These are phyloP conservation scores for Petrocephalus sullivani DNA, from an alignment of 2,797 vertebrate species.

Conservation along the genomic window DNA sequence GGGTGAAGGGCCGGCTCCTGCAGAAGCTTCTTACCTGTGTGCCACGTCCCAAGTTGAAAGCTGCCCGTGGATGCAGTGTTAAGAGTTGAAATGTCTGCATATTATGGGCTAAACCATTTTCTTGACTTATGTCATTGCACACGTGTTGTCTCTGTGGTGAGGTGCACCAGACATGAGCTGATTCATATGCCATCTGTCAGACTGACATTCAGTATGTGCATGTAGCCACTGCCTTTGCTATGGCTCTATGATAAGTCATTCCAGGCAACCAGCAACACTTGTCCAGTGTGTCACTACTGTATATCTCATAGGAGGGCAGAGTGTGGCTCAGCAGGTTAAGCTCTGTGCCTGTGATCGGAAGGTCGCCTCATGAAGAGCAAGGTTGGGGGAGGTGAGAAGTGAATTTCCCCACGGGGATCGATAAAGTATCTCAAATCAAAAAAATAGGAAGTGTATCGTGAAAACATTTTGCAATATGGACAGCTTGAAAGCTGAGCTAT, in stretches of 20 bases:
- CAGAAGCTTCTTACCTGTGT: neutral
- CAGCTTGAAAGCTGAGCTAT: neutral
- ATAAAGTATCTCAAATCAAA: too few species aligned
- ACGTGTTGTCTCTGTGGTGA: neutral
- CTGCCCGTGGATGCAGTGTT: neutral
- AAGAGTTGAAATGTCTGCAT: neutral
- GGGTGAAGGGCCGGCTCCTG: neutral
- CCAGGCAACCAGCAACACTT: neutral
- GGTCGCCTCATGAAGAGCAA: too few species aligned
- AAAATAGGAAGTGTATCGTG: neutral
- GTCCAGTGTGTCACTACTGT: neutral
- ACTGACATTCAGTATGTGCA: neutral
- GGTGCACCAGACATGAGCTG: neutral
- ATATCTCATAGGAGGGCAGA: neutral
- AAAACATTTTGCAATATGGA: neutral
- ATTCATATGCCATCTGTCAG: neutral
- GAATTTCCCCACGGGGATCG: too few species aligned
- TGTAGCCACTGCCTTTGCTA: neutral
- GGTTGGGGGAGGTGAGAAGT: too few species aligned
- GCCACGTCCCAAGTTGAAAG: neutral
- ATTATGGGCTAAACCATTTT: neutral
- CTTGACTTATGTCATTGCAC: neutral
- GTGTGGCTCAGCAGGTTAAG: too few species aligned
- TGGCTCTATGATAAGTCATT: neutral
- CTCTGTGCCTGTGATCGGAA: too few species aligned